A percentile compares a stretch with the other conserved stretches of the same genome.
These are phyloP conservation scores for Pluvianellus socialis DNA, from an alignment of 2,113 vertebrate species.

Conservation along the genomic window DNA sequence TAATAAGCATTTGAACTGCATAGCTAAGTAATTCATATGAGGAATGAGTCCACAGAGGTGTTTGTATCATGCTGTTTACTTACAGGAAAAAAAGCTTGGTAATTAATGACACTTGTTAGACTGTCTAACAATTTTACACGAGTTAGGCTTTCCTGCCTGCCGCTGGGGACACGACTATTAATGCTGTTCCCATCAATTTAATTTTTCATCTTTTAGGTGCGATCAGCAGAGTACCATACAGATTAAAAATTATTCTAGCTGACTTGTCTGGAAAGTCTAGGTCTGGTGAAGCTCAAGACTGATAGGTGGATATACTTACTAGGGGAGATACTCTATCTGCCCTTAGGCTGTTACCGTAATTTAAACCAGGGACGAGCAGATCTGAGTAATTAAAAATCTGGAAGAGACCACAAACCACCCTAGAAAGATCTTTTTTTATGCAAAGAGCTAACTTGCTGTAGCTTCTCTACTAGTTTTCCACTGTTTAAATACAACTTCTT, in stretches of 20 bases:
- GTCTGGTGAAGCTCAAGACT: not conserved
- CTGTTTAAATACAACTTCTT: not conserved
- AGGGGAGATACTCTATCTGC: not conserved
- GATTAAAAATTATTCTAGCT: not conserved
- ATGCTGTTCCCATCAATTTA: not conserved
- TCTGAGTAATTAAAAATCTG: constrained; percentile 20
- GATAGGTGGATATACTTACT: not conserved
- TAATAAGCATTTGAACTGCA: constrained; percentile 17
- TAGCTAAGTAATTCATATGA: not conserved
- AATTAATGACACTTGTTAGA: not conserved
- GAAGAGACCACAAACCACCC: not conserved
- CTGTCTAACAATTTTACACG: not conserved
- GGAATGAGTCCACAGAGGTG: not conserved
- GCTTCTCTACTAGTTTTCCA: not conserved
- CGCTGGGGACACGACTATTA: not conserved
- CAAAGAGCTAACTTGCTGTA: not conserved
- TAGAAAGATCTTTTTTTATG: not conserved
- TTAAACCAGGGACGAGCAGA: not conserved
- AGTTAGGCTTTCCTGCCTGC: not conserved
- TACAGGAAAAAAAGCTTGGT: not conserved
- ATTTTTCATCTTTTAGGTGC: not conserved
- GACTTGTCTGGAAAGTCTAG: not conserved
- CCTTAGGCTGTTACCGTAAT: not conserved
- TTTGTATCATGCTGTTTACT: not conserved
- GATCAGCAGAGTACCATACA: not conserved